Evolutionary conservation across 2,888 invertebrate genomes (phyloP).

Genomic region (Agapetus fuscipes): DNA sequence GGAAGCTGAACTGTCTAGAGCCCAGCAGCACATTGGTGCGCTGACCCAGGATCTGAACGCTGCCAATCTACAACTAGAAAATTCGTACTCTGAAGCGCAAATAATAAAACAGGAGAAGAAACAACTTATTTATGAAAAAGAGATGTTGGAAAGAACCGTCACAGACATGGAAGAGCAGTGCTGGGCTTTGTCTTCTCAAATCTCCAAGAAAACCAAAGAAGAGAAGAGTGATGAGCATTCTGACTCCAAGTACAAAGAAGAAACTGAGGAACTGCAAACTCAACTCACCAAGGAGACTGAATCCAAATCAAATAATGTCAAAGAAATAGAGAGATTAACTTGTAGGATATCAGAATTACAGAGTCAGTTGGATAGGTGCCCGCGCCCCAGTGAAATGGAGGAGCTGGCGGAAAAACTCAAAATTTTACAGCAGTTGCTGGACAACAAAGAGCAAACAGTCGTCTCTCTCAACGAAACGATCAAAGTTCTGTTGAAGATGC

Average conservation of each 20-base stretch:
- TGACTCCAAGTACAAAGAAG: slow-evolving; percentile 14
- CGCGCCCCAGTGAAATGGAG: slow-evolving; percentile 8
- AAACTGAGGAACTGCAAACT: slow-evolving; percentile 13
- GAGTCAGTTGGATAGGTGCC: slow-evolving; percentile 11
- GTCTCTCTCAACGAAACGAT: slow-evolving; percentile 12
- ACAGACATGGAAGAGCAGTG: slow-evolving; percentile 16
- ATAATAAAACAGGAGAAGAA: slow-evolving; percentile 10
- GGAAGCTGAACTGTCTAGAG: slow-evolving; percentile 12
- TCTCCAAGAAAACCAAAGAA: slow-evolving; percentile 10
- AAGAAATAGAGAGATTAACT: slow-evolving; percentile 15
- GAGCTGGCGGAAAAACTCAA: slow-evolving; percentile 5
- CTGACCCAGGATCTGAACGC: slow-evolving; percentile 13
- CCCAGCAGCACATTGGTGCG: slow-evolving; percentile 9
- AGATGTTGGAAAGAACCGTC: slow-evolving; percentile 9
- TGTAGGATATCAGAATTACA: slow-evolving; percentile 10
- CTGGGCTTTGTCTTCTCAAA: slow-evolving; percentile 10
- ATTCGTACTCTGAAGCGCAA: slow-evolving; percentile 2
- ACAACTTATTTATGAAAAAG: slow-evolving; percentile 10
- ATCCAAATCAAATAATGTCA: slow-evolving; percentile 12
- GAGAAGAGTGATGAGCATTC: slow-evolving; percentile 16
- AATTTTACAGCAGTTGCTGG: slow-evolving; percentile 10
- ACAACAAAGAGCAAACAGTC: slow-evolving; percentile 10
- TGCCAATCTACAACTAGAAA: slow-evolving; percentile 8
- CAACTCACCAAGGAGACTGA: slow-evolving; percentile 11
- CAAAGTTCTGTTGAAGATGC: slow-evolving; percentile 9